Conservation (phyloP, 1,140 invertebrate genomes). For the Cryptotermes secundus region DNA sequence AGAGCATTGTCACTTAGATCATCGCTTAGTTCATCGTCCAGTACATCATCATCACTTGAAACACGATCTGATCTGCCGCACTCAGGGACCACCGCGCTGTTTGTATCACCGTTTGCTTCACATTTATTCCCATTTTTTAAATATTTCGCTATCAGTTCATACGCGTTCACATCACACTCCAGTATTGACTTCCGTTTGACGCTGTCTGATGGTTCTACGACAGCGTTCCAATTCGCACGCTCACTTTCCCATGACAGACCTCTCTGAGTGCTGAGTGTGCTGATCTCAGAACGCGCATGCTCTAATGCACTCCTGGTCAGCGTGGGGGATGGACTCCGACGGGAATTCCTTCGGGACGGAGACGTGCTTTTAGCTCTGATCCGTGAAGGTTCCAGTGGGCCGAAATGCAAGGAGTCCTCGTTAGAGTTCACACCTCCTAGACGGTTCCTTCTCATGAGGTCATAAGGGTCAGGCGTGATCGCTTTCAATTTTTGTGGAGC, state of each 20-base stretch:
- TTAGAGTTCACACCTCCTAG: constrained; percentile 43
- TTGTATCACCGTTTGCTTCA: constrained; percentile 7
- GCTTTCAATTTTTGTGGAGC: neutral
- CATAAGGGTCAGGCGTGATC: constrained; percentile 65
- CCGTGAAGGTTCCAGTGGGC: neutral
- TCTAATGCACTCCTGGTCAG: neutral
- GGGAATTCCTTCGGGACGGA: neutral
- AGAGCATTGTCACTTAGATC: constrained; percentile 55
- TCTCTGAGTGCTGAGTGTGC: constrained; percentile 23
- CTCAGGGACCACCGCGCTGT: constrained; percentile 30
- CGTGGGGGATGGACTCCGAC: neutral
- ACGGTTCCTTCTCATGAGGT: constrained; percentile 73
- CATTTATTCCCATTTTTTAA: constrained; percentile 27
- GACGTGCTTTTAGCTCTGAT: constrained; percentile 27
- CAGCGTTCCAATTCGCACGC: neutral
- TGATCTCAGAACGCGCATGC: neutral
- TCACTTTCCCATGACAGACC: constrained; percentile 16
- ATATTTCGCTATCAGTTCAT: constrained; percentile 64
- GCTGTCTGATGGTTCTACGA: constrained; percentile 32
- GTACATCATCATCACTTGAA: constrained; percentile 26
- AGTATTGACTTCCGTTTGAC: constrained; percentile 67
- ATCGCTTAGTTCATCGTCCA: constrained; percentile 44
- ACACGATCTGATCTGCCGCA: constrained; percentile 45
- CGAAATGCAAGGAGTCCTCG: neutral
- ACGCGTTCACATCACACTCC: constrained; percentile 82